These are phyloP conservation scores for Pseudopodoces humilis DNA, from an alignment of 2,113 vertebrate species.

Conservation along the genomic window DNA sequence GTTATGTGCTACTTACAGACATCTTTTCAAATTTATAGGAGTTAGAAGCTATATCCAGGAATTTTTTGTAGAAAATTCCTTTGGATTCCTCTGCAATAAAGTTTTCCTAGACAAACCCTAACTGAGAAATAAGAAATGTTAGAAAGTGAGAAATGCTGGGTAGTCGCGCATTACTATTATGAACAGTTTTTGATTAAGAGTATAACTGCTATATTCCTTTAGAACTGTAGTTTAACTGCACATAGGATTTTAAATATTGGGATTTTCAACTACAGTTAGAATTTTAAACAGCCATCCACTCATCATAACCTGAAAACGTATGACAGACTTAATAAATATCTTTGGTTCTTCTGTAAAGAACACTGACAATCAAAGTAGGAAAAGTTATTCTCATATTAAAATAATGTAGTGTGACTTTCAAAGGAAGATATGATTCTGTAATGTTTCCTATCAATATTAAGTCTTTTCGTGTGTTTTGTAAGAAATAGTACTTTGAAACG, in stretches of 20 bases:
- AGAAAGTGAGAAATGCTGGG: background rate
- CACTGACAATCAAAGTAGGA: background rate
- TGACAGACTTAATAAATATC: background rate
- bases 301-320: background rate
- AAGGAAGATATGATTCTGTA: background rate
- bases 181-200: background rate
- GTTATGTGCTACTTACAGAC: rapidly evolving
- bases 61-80: background rate
- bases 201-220: background rate
- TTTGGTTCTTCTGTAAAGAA: background rate
- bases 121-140: background rate
- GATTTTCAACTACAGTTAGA: background rate
- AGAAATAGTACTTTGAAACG: background rate
- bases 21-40: background rate
- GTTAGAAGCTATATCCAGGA: background rate
- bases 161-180: background rate
- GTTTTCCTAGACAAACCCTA: background rate
- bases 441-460: background rate
- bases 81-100: background rate
- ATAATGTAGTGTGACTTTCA: background rate
- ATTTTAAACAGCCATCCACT: background rate
- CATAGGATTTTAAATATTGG: background rate
- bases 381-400: background rate
- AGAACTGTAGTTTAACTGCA: background rate
- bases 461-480: background rate